Percentiles rank a stretch among this genome's conserved stretches.
These are phyloP conservation scores for Pogonus chalceus DNA, from an alignment of 1,140 invertebrate genomes.

Conservation along the genomic window DNA sequence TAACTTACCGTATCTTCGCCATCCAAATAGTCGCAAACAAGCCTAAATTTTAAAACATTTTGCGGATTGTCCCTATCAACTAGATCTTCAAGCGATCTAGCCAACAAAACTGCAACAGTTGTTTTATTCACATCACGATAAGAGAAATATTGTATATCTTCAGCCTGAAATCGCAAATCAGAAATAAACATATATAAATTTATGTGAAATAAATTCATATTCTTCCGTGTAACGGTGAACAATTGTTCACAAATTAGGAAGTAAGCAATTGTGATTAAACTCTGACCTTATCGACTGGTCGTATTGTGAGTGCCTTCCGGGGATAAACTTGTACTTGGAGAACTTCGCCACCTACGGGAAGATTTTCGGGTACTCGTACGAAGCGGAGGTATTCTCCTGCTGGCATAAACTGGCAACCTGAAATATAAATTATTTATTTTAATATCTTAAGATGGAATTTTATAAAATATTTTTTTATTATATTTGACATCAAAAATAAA, in stretches of 20 bases:
- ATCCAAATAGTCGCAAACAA: conserved; percentile 50
- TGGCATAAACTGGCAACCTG: conserved; percentile 73
- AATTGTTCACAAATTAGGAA: background rate
- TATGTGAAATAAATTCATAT: no score
- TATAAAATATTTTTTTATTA: no score
- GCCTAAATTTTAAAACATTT: conserved; percentile 73
- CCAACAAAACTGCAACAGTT: conserved; percentile 59
- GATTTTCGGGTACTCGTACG: conserved; percentile 61
- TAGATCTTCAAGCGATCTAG: conserved; percentile 63
- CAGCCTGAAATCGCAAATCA: conserved; percentile 43
- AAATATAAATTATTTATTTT: no score
- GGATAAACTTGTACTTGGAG: conserved; percentile 63
- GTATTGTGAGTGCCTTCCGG: conserved; percentile 55
- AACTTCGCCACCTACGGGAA: conserved; percentile 56
- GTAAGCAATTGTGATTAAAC: background rate
- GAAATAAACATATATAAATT: no score
- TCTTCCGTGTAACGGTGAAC: background rate
- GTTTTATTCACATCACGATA: conserved; percentile 60
- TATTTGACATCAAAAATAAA: no score
- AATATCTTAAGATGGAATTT: no score
- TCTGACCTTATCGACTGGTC: conserved; percentile 56
- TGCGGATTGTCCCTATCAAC: conserved; percentile 69
- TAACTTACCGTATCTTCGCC: conserved; percentile 47
- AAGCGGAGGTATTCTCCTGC: conserved; percentile 65
- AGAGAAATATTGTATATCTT: conserved; percentile 60